Percentiles rank a stretch among this genome's conserved stretches.
Evolutionary conservation across 2,113 vertebrate species (phyloP).

Genomic region (Myodes glareolus): DNA sequence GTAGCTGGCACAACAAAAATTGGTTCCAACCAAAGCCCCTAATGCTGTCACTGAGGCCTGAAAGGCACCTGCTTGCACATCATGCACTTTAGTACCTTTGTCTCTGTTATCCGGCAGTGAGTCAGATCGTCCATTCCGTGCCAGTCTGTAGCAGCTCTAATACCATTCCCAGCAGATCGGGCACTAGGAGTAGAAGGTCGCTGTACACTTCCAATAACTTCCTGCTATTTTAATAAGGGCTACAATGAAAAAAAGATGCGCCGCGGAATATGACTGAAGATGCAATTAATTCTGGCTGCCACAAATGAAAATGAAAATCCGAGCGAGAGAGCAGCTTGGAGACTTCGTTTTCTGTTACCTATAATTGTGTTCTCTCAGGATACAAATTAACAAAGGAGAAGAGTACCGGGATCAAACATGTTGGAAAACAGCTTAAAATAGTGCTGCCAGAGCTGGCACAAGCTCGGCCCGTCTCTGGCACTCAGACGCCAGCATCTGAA

Average conservation of each 20-base stretch:
- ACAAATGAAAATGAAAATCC: not conserved
- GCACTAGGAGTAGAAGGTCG: conserved; percentile 30
- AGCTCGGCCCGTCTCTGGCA: not conserved
- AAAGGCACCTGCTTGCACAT: conserved; percentile 76
- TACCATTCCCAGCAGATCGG: conserved; percentile 35
- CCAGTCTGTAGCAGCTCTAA: conserved; percentile 11
- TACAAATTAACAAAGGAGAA: conserved; percentile 35
- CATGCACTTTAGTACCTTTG: conserved; percentile 46
- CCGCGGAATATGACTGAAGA: not conserved
- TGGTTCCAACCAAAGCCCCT: conserved; percentile 32
- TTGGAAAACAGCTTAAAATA: conserved; percentile 47
- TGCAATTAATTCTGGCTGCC: not conserved
- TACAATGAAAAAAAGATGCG: conserved; percentile 1
- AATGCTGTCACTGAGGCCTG: conserved; percentile 47
- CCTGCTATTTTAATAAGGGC: not conserved
- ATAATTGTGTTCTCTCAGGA: not conserved
- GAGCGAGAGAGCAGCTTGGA: not conserved
- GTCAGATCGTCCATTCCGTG: conserved; percentile 6
- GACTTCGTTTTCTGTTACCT: not conserved
- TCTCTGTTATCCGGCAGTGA: not conserved
- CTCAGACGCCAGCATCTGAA: conserved; percentile 3
- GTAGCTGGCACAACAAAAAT: conserved; percentile 51
- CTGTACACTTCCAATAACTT: conserved; percentile 12
- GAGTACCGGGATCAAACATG: not conserved
- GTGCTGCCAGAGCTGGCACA: conserved; percentile 41